phyloP scores from a whole-genome alignment of 2,113 vertebrate genomes.

The Gracilinanus agilis region DNA sequence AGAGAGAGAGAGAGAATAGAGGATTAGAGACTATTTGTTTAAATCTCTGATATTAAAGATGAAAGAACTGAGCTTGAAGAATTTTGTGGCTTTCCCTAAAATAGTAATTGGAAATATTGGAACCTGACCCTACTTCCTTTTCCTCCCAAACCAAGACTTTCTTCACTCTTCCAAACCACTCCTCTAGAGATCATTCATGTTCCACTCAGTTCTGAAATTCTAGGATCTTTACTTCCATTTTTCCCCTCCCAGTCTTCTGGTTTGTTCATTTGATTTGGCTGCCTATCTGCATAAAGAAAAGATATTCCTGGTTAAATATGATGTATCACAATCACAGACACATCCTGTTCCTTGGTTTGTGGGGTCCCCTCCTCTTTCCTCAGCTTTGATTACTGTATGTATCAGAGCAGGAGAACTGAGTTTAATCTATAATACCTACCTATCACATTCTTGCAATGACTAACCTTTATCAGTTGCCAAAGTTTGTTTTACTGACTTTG shows the following conservation, averaged over 20 bases:
- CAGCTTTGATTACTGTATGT: constrained; percentile 58
- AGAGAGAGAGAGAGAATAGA: neutral
- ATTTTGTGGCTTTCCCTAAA: neutral
- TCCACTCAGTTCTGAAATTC: neutral
- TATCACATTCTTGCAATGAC: constrained; percentile 75
- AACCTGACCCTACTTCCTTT: accelerated
- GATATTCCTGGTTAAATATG: constrained; percentile 9
- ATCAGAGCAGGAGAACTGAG: constrained; percentile 77
- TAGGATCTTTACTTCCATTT: neutral
- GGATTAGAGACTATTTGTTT: neutral
- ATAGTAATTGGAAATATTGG: neutral
- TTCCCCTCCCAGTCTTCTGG: neutral
- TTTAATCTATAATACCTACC: constrained; percentile 70
- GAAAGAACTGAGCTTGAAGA: no score
- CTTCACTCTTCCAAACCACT: neutral
- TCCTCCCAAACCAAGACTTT: neutral
- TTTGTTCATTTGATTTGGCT: neutral
- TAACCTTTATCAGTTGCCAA: constrained; percentile 78
- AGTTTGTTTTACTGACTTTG: constrained; percentile 81
- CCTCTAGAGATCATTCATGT: neutral
- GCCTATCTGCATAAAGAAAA: constrained; percentile 9
- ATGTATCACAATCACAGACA: constrained; percentile 62
- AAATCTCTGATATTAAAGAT: neutral
- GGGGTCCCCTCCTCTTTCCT: constrained; percentile 39
- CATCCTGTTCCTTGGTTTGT: constrained; percentile 79